Base-by-base conservation (phyloP, 2,797 vertebrate species). In the Pagetopsis macropterus region DNA sequence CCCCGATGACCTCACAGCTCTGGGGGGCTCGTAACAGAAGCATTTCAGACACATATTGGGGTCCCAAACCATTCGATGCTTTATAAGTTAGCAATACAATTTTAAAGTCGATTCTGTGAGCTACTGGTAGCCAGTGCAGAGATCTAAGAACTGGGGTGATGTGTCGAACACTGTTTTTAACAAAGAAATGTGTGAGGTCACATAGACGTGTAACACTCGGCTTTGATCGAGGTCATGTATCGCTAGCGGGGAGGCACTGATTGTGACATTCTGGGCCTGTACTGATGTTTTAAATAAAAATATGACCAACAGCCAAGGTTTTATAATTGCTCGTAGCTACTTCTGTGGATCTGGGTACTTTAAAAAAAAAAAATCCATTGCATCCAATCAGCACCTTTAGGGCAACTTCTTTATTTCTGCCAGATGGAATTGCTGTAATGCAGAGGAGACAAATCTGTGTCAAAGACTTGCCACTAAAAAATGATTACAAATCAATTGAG, bases 361-460 rank as follows among this genome's bases (percentile, higher is more conserved):
- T 75, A 1, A 3, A 27, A 27, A 27, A 9, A 27, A 27, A 1
- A 3, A 1, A 4, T 1, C n/a, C n/a, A n/a, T 75, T 80, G 67
- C 64, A 75, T 57, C 67, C 4, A 44, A 60, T 80, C 75, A 72
- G 45, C 52, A 78, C 55, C 54, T 46, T n/a, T 16, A 37, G 4
- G 2, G 41, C 33, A 37, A 1, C 33, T 37, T 37, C 33, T 9
- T 7, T 62, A 41, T 48, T 17, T 17, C 37, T 65, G 74, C 79
- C 85, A 87, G 77, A 85, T 85, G 82, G 78, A 62, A 70, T 50
- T 55, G 52, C 72, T 85, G 65, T 69, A 76, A 77, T 70, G 80
- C 63, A 66, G 33, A 27, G 65, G 41, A 76, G 7, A 64, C 13
- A 73, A 77, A 84, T 49, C 49, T 55, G 75, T 72, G 65, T 72